phyloP scores from a whole-genome alignment of 2,888 invertebrate genomes.

The Osmoderma eremita region DNA sequence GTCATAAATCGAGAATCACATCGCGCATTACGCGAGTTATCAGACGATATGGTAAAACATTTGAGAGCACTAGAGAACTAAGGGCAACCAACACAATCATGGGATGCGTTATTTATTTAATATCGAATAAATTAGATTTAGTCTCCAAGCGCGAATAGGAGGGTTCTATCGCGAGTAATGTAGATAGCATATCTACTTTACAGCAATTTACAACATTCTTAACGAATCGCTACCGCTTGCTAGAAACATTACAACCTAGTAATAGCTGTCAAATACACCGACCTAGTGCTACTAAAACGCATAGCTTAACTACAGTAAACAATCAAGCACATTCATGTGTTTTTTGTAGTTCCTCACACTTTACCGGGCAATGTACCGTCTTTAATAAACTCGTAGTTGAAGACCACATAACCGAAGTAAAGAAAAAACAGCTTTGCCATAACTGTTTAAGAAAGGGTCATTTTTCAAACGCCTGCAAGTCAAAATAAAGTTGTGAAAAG shows the following conservation, averaged over 20 bases:
- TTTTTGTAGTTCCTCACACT: conserved; percentile 25
- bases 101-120: conserved; percentile 17
- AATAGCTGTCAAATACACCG: neutral
- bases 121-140: conserved; percentile 24
- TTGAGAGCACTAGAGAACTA: conserved; percentile 21
- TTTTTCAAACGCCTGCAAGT: neutral
- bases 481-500: neutral
- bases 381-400: conserved; percentile 24
- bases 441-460: conserved; percentile 31
- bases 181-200: neutral
- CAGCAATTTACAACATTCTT: neutral
- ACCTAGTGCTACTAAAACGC: neutral
- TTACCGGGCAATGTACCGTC: conserved; percentile 25
- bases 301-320: neutral
- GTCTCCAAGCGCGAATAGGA: conserved; percentile 25
- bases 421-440: conserved; percentile 38
- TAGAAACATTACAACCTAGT: conserved; percentile 13
- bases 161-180: conserved; percentile 3
- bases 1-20: conserved; percentile 10
- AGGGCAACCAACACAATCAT: conserved; percentile 16
- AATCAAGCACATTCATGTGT: neutral
- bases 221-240: conserved; percentile 17
- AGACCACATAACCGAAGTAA: conserved; percentile 31
- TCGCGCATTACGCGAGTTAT: conserved; percentile 22
- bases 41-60: conserved; percentile 28